Base-by-base conservation (phyloP, 2,797 vertebrate species). In the Gallinago nigripennis region DNA sequence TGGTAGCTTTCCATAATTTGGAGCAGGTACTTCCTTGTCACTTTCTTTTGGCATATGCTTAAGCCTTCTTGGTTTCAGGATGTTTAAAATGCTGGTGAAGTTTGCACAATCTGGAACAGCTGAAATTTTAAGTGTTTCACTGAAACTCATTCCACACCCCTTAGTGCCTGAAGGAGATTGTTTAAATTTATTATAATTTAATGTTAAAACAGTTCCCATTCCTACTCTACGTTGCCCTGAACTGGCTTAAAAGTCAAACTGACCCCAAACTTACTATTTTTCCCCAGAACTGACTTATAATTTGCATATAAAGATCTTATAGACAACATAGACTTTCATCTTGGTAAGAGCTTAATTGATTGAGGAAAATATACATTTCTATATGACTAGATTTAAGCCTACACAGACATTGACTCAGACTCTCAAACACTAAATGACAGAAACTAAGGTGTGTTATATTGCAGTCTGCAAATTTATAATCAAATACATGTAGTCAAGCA, bases 61-160 rank as follows among this genome's bases (percentile, higher is more conserved):
- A 71, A 82, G 45, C 30, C 56, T 58, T 69, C 28, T n/a, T 93
- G 60, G 12, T 81, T 91, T 93, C 83, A 63, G 28, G 60, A 65
- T 88, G 30, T 75, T 93, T 88, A 87, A 95, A 91, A 92, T 72
- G 35, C 50, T 82, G 30, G 30, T 31, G 18, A 82, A 85, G 64
- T 83, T 45, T 80, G 31, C 60, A 41, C n/a, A 80, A 64, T 57
- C 53, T 81, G 45, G 46, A 90, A 78, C 17, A 87, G 64, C 17
- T 93, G 79, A 90, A 92, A 88, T 65, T 77, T 18, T 61, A 79
- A 82, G 61, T 77, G 35, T 57, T 90, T 91, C 53, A 65, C 35
- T 75, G 81, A 89, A 96, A 86, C 27, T 81, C 86, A 60, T 37
- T 86, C 41, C 57, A 85, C 25, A 80, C 16, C 31, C 39, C 45